Base-by-base conservation (phyloP, 1,140 invertebrate species). In the Cyrtorhinus lividipennis region DNA sequence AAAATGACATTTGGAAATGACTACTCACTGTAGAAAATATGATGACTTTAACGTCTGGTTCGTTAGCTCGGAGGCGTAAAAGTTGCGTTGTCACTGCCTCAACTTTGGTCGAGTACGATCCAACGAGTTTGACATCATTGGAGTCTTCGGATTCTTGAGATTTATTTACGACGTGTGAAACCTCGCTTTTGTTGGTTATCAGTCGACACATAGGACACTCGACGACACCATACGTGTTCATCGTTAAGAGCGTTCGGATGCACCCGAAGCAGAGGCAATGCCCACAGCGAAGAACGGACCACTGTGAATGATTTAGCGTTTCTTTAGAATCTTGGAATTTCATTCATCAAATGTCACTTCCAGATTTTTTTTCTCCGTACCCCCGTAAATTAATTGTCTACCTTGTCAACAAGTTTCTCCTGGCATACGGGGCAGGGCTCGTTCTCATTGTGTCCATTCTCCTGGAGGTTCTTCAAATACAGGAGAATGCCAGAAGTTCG, bases 51-150 rank as follows among this genome's bases (percentile, higher is more conserved):
- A 82, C 80, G 56, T 73, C 69, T 1, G 78, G 74, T 60, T 85
- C 78, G 13, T 78, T 66, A 12, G 73, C 67, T 62, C 74, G 75
- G 3, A 90, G 79, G 45, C 78, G 71, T 0, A 84, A 58, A 26
- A 88, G 68, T 56, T 79, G 73, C 58, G 77, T 70, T 1, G 88
- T 75, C 48, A 90, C 77, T n/a, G 76, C 81, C 62, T 82, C 76
- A 3, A 90, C 79, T 78, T 90, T 90, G 1, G 83, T 83, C 0
- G 87, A 88, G 71, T 81, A 79, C 62, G 80, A 79, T 1, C 84
- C 84, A 62, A 73, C 70, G 1, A 75, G 67, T 53, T 68, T 64
- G n/a, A 24, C 56, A 15, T 65, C 46, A 27, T 59, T 30, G 13
- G 15, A 8, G 1, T n/a, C n/a, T 15, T 15, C 12, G 20, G 24